phyloP scores from a whole-genome alignment of 2,797 vertebrate species.

The Petrocephalus sullivani region DNA sequence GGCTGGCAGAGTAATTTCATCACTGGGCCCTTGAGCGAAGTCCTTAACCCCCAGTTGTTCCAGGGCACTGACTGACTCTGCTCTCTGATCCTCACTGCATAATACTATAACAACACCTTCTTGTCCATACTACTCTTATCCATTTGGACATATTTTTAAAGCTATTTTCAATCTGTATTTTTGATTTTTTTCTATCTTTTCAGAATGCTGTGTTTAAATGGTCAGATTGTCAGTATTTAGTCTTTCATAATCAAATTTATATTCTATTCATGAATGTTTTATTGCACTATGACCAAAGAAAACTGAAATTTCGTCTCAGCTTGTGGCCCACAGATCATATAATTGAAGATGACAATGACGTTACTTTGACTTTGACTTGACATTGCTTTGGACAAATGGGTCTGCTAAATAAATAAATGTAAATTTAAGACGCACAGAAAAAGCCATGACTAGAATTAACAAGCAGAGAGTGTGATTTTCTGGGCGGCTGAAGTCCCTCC shows the following conservation, averaged over 20 bases:
- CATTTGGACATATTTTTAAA: not conserved
- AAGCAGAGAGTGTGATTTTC: not conserved
- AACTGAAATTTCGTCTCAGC: not conserved
- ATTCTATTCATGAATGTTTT: not conserved
- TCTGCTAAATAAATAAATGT: not conserved
- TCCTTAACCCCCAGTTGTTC: not conserved
- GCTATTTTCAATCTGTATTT: not conserved
- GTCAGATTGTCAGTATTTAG: not conserved
- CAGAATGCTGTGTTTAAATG: not conserved
- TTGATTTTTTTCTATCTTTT: not conserved
- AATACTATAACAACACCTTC: not conserved
- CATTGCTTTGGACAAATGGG: not conserved
- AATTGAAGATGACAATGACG: not conserved
- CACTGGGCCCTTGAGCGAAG: not conserved
- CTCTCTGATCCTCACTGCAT: not conserved
- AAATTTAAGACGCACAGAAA: not conserved
- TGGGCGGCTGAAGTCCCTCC: not conserved
- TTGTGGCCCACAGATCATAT: not conserved
- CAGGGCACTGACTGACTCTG: not conserved
- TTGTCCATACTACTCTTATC: not conserved
- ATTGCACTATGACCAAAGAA: not conserved
- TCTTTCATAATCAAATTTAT: not conserved
- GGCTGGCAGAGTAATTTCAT: not conserved
- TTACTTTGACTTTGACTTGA: not conserved
- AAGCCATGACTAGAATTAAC: not conserved